Base-by-base conservation (phyloP, 1,140 invertebrate genomes). In the Listronotus oregonensis region DNA sequence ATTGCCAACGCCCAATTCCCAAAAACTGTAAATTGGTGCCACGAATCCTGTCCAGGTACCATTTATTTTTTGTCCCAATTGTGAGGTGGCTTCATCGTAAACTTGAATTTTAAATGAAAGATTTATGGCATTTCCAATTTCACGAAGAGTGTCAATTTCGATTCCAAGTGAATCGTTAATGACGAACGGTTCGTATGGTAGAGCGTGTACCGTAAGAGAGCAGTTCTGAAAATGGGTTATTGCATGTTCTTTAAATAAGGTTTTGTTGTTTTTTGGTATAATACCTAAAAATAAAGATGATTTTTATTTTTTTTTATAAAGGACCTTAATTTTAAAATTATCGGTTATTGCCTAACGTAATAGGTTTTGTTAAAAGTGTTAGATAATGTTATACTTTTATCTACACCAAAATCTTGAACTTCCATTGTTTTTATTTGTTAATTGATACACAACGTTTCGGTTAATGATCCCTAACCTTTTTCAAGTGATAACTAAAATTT, bases 11-110 rank as follows among this genome's bases (percentile, higher is more conserved):
- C 54, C 55, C 44, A 65, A 32, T 18, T 58, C 9, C 55, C 55
- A 51, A 21, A n/a, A 34, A 14, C 18, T 44, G 21, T 55, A 59
- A 42, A 65, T 43, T 7, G 55, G 47, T 54, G 14, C 39, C 10
- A 65, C 31, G 46, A 65, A 59, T 31, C 64, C 64, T 3, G 64
- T 65, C 64, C 64, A 65, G 12, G 37, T 17, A 42, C 37, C 64
- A 46, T 65, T 46, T 5, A 3, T n/a, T 21, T 32, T 31, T 3
- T 65, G 18, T 11, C 64, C 64, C 10, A 65, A 14, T 5, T 54
- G 5, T 1, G 51, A 11, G 1, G 64, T 37, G 4, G 40, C 18
- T 31, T 59, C 51, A 15, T 9, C 32, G 12, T 43, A 47, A 8
- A 65, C 4, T 11, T 58, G 4, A 14, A 65, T 46, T n/a, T 11